These are phyloP conservation scores for Drosophila aff. DNA, from an alignment of 1,140 invertebrate species.

Conservation along the genomic window DNA sequence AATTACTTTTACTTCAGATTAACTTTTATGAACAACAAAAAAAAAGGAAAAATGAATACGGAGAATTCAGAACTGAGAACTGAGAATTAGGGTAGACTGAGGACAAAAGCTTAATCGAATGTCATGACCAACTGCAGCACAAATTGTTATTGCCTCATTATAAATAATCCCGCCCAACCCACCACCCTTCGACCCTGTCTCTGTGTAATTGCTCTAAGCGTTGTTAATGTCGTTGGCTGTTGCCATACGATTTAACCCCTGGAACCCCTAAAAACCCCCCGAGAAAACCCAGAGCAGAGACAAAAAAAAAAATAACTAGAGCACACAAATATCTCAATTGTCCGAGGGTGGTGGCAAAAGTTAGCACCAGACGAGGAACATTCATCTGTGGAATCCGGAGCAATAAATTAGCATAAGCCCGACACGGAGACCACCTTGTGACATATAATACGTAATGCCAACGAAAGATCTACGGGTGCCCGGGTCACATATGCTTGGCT, in stretches of 20 bases:
- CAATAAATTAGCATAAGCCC: constrained; percentile 50
- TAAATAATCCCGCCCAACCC: constrained; percentile 66
- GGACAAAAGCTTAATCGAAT: constrained; percentile 67
- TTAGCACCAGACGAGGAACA: constrained; percentile 23
- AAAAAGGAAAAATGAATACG: not conserved
- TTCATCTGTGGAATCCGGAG: constrained; percentile 1
- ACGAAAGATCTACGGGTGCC: constrained; percentile 22
- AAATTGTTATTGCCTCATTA: constrained; percentile 78
- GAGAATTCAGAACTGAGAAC: not conserved
- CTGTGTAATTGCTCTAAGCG: constrained; percentile 69
- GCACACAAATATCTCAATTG: constrained; percentile 48
- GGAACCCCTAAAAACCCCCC: not conserved
- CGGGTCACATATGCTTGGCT: constrained; percentile 57
- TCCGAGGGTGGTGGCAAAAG: constrained; percentile 39
- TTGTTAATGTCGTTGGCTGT: constrained; percentile 65
- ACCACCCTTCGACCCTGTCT: constrained; percentile 13
- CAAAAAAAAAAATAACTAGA: constrained; percentile 23
- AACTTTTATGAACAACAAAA: constrained; percentile 13
- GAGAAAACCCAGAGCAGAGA: not conserved
- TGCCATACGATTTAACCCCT: constrained; percentile 42
- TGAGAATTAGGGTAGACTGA: not conserved
- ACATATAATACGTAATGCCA: constrained; percentile 20
- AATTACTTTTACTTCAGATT: constrained; percentile 23
- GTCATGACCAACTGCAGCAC: constrained; percentile 63
- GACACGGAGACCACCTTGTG: constrained; percentile 44